A percentile compares a stretch with the other conserved stretches of the same genome.
Conservation (phyloP, 2,113 vertebrate genomes). For the Dromiciops gliroides region DNA sequence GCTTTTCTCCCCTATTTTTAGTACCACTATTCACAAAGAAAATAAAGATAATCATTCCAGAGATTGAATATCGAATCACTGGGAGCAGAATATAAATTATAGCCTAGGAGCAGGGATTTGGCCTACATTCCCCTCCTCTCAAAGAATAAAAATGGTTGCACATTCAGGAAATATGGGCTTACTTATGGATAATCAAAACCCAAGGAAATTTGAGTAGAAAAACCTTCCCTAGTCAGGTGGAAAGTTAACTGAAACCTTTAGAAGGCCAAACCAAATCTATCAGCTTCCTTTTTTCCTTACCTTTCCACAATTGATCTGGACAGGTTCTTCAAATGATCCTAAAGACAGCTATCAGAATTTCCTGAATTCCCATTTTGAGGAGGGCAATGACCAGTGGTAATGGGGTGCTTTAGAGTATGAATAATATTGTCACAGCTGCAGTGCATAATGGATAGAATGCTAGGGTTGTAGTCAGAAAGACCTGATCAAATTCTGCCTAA, state of each 20-base stretch:
- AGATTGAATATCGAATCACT: conserved; percentile 49
- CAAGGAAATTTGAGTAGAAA: conserved; percentile 46
- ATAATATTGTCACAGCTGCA: not conserved
- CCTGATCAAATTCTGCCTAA: not conserved
- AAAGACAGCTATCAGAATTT: not conserved
- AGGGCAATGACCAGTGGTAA: not conserved
- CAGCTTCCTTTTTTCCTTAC: too few species aligned
- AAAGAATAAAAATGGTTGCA: not conserved
- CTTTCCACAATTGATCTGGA: not conserved
- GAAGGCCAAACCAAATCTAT: not conserved
- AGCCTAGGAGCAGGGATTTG: conserved; percentile 37
- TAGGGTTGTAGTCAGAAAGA: not conserved
- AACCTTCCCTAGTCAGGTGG: not conserved
- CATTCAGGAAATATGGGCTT: conserved; percentile 29
- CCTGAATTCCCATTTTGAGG: not conserved
- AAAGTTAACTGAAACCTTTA: not conserved
- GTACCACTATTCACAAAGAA: conserved; percentile 56
- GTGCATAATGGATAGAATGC: not conserved
- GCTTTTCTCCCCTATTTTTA: conserved; percentile 67
- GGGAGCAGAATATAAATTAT: conserved; percentile 51
- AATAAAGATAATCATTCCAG: conserved; percentile 64
- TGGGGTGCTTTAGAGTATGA: not conserved
- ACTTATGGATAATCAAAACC: not conserved
- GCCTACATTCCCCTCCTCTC: not conserved
- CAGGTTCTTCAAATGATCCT: not conserved